Evolutionary conservation across 53 echinoderm and acorn worm genomes (phyloP).

Genomic region (Temnopleurus reevesii): DNA sequence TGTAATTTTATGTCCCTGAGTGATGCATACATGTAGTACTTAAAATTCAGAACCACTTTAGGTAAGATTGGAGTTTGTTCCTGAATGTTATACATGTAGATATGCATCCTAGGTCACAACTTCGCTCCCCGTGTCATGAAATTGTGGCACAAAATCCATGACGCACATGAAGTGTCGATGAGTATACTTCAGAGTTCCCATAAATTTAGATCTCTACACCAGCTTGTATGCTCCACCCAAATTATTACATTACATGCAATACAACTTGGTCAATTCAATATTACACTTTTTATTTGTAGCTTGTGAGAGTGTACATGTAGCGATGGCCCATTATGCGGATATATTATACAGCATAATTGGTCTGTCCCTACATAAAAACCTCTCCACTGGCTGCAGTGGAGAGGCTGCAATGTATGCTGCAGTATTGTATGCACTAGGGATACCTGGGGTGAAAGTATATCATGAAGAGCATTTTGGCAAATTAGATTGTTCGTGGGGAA

Average conservation of each 20-base stretch:
- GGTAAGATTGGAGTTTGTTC: too few species aligned
- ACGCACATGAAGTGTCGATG: too few species aligned
- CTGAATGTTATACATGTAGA: too few species aligned
- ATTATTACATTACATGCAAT: constrained; percentile 32
- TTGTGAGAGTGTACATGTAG: constrained; percentile 4
- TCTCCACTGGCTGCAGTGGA: too few species aligned
- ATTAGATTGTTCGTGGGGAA: constrained; percentile 18
- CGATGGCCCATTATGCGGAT: neutral
- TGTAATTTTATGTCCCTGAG: too few species aligned
- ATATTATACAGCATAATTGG: neutral
- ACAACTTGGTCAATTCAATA: constrained; percentile 30
- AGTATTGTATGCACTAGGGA: neutral
- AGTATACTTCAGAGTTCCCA: too few species aligned
- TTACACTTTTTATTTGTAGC: constrained; percentile 1
- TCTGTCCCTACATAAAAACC: neutral
- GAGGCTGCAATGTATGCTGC: neutral
- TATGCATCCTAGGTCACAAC: too few species aligned
- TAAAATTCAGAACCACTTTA: too few species aligned
- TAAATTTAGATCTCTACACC: neutral
- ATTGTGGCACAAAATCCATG: too few species aligned
- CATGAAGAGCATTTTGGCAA: constrained; percentile 19
- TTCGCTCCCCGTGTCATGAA: too few species aligned
- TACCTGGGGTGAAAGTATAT: constrained; percentile 2
- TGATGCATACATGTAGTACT: too few species aligned
- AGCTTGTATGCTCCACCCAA: neutral